Evolutionary conservation across 2,797 vertebrate genomes (phyloP).

Genomic region (Diceros bicornis): DNA sequence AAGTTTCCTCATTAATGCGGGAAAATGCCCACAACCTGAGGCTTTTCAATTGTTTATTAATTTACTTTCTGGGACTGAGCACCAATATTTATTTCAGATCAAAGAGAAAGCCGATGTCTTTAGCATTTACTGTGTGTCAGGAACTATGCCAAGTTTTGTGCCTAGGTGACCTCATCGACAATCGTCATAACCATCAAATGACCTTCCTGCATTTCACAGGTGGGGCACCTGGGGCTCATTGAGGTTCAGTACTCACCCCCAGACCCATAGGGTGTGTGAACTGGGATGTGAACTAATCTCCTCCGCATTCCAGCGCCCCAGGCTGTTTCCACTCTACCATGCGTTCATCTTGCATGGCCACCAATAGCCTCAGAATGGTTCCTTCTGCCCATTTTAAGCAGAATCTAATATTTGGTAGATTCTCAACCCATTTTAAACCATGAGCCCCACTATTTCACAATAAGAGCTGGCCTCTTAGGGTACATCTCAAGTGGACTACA

Average conservation of each 20-base stretch:
- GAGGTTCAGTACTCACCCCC: neutral
- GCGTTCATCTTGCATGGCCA: neutral
- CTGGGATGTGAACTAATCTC: neutral
- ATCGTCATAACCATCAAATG: neutral
- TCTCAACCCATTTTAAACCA: neutral
- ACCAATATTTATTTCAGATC: slow-evolving; percentile 13
- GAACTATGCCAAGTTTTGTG: neutral
- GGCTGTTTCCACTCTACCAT: neutral
- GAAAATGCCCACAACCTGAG: slow-evolving; percentile 11
- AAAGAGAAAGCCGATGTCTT: slow-evolving; percentile 35
- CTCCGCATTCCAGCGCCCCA: neutral
- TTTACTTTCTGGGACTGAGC: slow-evolving; percentile 37
- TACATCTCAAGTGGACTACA: neutral
- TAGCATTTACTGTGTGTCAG: neutral
- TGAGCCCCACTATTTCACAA: neutral
- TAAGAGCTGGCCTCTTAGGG: neutral
- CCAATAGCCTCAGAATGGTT: neutral
- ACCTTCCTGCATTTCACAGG: neutral
- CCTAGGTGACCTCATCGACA: neutral
- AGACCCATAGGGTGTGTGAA: neutral
- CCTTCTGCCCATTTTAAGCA: neutral
- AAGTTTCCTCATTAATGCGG: neutral
- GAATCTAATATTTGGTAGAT: neutral
- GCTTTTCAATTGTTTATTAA: slow-evolving; percentile 57
- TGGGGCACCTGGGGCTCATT: neutral